Conservation (phyloP, 2,797 vertebrate species). For the Geotrypetes seraphini region DNA sequence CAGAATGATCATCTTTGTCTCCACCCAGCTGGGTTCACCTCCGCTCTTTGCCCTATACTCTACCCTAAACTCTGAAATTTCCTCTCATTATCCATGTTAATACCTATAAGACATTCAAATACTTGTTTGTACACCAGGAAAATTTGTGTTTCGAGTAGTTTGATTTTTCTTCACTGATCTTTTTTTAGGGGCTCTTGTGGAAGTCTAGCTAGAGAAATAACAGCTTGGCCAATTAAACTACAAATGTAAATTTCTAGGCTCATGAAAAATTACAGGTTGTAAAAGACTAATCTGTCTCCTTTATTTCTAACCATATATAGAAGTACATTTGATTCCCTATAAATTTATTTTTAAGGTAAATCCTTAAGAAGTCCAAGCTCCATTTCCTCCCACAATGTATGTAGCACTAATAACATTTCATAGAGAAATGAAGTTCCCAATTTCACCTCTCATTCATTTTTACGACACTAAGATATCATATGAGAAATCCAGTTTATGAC, state of each 20-base stretch:
- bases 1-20: too few species aligned
- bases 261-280: slow-evolving; percentile 19
- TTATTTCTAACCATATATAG: slow-evolving; percentile 13
- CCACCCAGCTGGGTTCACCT: too few species aligned
- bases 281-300: slow-evolving; percentile 8
- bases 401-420: slow-evolving; percentile 30
- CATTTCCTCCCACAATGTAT: slow-evolving; percentile 27
- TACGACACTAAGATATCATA: slow-evolving; percentile 25
- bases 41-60: too few species aligned
- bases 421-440: slow-evolving; percentile 39
- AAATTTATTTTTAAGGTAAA: slow-evolving; percentile 25
- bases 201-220: slow-evolving; percentile 15
- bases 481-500: slow-evolving; percentile 44
- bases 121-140: slow-evolving; percentile 15
- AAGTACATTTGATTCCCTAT: slow-evolving; percentile 4
- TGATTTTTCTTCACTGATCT: slow-evolving; percentile 12
- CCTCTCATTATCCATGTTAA: too few species aligned
- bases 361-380: slow-evolving; percentile 12
- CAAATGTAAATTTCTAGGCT: slow-evolving; percentile 19
- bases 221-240: slow-evolving; percentile 21
- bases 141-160: slow-evolving; percentile 20
- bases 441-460: slow-evolving; percentile 43
- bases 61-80: too few species aligned
- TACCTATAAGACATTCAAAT: too few species aligned
- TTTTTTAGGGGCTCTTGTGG: slow-evolving; percentile 16